Evolutionary conservation across 2,888 invertebrate genomes (phyloP), one percentile per base, ranked within the genome.

Genomic region (Tryphoninae sp.): DNA sequence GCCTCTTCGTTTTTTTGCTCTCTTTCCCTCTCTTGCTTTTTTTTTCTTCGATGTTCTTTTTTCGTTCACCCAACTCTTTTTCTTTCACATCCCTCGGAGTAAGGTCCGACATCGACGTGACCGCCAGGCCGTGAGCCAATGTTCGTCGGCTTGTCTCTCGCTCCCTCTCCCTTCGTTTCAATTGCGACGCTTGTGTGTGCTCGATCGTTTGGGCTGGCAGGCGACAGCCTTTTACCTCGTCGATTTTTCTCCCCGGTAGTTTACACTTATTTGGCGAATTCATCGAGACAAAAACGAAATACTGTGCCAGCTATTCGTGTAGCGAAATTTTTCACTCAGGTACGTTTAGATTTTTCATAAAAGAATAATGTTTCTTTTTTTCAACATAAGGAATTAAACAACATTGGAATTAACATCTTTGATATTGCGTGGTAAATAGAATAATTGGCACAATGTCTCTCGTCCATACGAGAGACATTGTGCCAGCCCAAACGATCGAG

Each of bases 1-100:
- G 49, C 42, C 59, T 40, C 61, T 16, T 33, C 65, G 40, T 53
- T 26, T 55, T 53, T 78, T 40, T n/a, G 1, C 9, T 8, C 33
- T 33, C 33, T 33, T 4, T 26, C 26, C 26, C 16, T 7, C 42
- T 40, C 62, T 9, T 33, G 19, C 53, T 33, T 49, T 49, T 53
- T 55, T 68, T 40, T 55, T 16, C 9, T 16, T 69, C 11, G 1
- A 26, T 33, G 33, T 33, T 33, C 4, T 72, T 72, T 59, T 61
- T 55, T 23, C 58, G 55, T 49, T 13, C 6, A 51, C 73, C 33
- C 51, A 51, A 68, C 19, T 79, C 68, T 68, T 76, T 79, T 75
- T 58, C 58, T 69, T 79, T 74, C 62, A 74, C 73, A 33, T 73
- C 62, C 9, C 42, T 61, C 33, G 68, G 53, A 73, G 67, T 73